Percentiles rank a stretch among this genome's conserved stretches.
phyloP scores from a whole-genome alignment of 2,113 vertebrate species.

The Urocitellus parryii region DNA sequence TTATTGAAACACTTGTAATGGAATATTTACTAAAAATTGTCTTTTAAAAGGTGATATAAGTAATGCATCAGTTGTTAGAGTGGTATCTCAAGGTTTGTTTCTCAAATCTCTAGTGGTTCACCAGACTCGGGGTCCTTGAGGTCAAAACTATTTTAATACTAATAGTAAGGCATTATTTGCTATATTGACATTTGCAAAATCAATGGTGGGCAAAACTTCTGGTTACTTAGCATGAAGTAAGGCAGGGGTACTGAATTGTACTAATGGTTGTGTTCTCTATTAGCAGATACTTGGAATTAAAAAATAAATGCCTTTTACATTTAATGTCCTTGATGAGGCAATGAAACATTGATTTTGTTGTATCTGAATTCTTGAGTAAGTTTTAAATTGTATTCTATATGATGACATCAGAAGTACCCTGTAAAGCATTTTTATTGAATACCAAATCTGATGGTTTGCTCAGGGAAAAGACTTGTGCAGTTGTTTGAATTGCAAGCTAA shows the following conservation, averaged over 20 bases:
- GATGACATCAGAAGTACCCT: constrained; percentile 13
- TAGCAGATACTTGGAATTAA: constrained; percentile 24
- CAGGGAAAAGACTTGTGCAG: constrained; percentile 2
- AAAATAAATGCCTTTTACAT: constrained; percentile 40
- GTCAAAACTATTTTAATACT: constrained; percentile 37
- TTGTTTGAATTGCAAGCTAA: constrained; percentile 2
- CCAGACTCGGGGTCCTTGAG: neutral
- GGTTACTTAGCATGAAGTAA: neutral
- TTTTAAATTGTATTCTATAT: constrained; percentile 29
- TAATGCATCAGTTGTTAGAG: neutral
- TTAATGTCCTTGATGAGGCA: constrained; percentile 24
- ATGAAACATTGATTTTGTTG: constrained; percentile 28
- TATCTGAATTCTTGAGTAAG: neutral
- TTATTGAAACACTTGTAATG: constrained; percentile 28
- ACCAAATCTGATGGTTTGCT: constrained; percentile 30
- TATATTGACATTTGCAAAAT: constrained; percentile 25
- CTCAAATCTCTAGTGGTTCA: neutral
- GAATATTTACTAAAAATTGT: constrained; percentile 20
- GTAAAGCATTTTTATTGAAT: constrained; percentile 43
- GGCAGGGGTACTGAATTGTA: neutral
- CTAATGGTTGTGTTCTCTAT: neutral
- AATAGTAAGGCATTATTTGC: constrained; percentile 27
- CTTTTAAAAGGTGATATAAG: neutral
- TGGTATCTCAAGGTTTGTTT: constrained; percentile 45
- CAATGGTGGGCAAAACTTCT: neutral